phyloP scores from a whole-genome alignment of 2,113 vertebrate species.

The Scytalopus superciliaris region DNA sequence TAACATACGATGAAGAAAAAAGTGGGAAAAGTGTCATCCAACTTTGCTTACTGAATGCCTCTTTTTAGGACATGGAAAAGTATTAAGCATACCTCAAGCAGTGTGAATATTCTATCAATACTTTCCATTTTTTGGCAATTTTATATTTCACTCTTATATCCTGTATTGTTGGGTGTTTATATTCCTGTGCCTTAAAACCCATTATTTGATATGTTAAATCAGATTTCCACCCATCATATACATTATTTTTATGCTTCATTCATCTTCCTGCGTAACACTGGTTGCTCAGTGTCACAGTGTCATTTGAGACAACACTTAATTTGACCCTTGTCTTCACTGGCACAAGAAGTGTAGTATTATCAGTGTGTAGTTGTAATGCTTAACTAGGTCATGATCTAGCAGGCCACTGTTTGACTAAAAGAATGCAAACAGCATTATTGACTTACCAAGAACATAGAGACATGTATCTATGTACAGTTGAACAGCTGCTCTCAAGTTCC shows the following conservation, averaged over 20 bases:
- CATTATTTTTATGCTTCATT: not conserved
- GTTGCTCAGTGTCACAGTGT: fast-evolving
- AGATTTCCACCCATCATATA: not conserved
- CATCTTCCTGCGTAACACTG: not conserved
- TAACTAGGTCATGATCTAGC: not conserved
- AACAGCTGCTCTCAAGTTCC: not conserved
- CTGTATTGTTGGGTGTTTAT: not conserved
- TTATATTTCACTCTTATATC: not conserved
- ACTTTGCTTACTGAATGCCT: not conserved
- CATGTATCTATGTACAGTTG: not conserved
- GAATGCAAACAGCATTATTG: not conserved
- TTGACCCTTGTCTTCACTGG: not conserved
- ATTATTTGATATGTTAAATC: not conserved
- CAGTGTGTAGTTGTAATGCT: not conserved
- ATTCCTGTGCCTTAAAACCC: not conserved
- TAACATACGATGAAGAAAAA: not conserved
- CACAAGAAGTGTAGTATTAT: not conserved
- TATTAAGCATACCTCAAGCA: not conserved
- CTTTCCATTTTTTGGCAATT: not conserved
- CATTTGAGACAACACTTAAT: not conserved
- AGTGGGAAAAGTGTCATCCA: not conserved
- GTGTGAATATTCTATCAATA: not conserved
- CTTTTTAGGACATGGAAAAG: not conserved
- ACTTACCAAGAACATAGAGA: not conserved
- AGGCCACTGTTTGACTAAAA: not conserved